Base-by-base conservation (phyloP, 1,140 invertebrate genomes). In the Thaumatotibia leucotreta region DNA sequence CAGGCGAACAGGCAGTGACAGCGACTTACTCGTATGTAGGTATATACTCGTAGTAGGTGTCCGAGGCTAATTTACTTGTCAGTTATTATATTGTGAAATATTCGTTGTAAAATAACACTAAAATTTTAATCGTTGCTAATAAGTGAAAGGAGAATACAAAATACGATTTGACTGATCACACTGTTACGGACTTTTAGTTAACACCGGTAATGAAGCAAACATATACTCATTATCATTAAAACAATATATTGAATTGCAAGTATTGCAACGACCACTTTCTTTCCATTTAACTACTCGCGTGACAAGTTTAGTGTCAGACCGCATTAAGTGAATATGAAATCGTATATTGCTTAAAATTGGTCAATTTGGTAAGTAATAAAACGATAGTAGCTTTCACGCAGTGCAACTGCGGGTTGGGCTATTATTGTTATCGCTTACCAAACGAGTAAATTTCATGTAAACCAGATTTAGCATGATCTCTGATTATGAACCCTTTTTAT, bases 311-410 rank as follows among this genome's bases (percentile, higher is more conserved):
- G 52, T 58, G n/a, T 17, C 52, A 58, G 4, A 6, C 52, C 3
- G 4, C 52, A 14, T 58, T 58, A 31, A 58, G 52, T 58, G 4
- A 58, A 58, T 58, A 58, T 58, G n/a, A 58, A 58, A 31, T 58
- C 24, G 24, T 27, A 17, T 58, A 58, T 58, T 58, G n/a, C 52
- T 58, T 58, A 31, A 58, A 58, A 58, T 58, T 58, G 27, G 52
- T 29, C 52, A 58, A 58, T 58, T 52, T 58, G 52, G 24, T 14
- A 29, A 29, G 76, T 76, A 77, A 76, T 72, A 69, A 61, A 33
- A 58, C 52, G 52, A 27, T 68, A 75, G 61, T 54, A 63, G 74
- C 83, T 85, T 85, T 85, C 83, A 74, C 77, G 72, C 72, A 73
- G 68, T 73, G 77, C 73, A 74, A 75, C 68, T 68, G 58, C 29